These are phyloP conservation scores for Tenodera sinensis DNA, from an alignment of 2,888 invertebrate genomes.

Conservation along the genomic window DNA sequence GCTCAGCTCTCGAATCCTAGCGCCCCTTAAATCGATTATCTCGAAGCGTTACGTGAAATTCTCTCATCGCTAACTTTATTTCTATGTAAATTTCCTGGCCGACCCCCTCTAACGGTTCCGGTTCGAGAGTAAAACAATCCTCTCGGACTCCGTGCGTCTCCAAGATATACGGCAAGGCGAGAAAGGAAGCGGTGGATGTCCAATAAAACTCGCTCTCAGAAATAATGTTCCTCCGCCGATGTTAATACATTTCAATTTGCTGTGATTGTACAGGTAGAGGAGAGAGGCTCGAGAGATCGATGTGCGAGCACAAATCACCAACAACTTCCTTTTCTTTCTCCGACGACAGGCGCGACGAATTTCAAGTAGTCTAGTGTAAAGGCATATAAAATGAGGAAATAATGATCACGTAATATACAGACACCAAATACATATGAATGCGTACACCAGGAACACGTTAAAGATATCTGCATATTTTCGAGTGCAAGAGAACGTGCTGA, in stretches of 20 bases:
- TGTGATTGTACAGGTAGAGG: neutral
- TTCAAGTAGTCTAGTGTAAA: too few species aligned
- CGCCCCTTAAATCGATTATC: neutral
- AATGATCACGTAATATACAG: too few species aligned
- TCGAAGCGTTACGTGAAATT: neutral
- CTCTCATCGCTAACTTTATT: neutral
- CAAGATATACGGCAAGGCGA: neutral
- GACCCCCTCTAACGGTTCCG: neutral
- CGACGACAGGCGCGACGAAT: too few species aligned
- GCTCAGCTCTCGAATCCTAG: neutral
- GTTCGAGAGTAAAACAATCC: neutral
- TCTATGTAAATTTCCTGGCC: neutral
- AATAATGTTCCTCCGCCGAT: neutral
- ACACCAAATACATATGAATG: too few species aligned
- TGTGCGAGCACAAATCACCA: neutral
- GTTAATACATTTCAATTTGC: neutral
- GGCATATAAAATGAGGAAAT: too few species aligned
- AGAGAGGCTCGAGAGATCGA: neutral
- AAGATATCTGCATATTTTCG: too few species aligned
- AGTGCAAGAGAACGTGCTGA: too few species aligned
- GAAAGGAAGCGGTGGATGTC: neutral
- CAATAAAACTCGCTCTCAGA: neutral
- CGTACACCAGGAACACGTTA: too few species aligned
- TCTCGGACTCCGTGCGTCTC: neutral
- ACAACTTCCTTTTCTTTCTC: neutral